A percentile compares a stretch with the other conserved stretches of the same genome.
These are phyloP conservation scores for Neosilurus mollespiculum DNA, from an alignment of 2,797 vertebrate genomes.

Conservation along the genomic window DNA sequence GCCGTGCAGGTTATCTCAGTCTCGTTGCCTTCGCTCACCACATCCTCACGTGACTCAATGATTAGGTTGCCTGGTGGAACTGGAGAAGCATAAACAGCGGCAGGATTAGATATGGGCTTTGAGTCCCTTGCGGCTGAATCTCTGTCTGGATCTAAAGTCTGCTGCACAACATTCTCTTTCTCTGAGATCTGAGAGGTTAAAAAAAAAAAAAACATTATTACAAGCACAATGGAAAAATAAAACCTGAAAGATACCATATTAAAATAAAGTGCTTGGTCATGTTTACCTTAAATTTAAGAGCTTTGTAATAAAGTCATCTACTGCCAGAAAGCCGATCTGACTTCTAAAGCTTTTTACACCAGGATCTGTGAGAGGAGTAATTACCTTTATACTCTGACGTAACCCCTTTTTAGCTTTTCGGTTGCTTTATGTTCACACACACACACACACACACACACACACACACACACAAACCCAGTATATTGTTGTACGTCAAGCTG, in stretches of 20 bases:
- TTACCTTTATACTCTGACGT: conserved; percentile 28
- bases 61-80: conserved; percentile 91
- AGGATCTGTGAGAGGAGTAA: conserved; percentile 20
- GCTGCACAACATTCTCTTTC: conserved; percentile 48
- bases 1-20: conserved; percentile 95
- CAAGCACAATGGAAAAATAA: conserved; percentile 6
- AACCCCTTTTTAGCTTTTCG: conserved; percentile 6
- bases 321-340: neutral
- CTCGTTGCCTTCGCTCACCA: conserved; percentile 91
- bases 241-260: conserved; percentile 2
- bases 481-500: conserved; percentile 11
- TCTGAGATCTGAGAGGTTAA: conserved; percentile 35
- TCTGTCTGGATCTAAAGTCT: conserved; percentile 49
- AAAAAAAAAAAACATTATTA: neutral
- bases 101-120: conserved; percentile 50
- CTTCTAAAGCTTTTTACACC: conserved; percentile 15
- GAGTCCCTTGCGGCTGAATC: conserved; percentile 41
- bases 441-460: no score
- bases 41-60: conserved; percentile 90
- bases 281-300: conserved; percentile 11
- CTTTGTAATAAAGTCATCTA: neutral
- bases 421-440: conserved; percentile 13
- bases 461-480: neutral
- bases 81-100: conserved; percentile 63
- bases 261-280: conserved; percentile 20